Conservation (phyloP, 2,888 invertebrate genomes). For the Brachyopa scutellaris region DNA sequence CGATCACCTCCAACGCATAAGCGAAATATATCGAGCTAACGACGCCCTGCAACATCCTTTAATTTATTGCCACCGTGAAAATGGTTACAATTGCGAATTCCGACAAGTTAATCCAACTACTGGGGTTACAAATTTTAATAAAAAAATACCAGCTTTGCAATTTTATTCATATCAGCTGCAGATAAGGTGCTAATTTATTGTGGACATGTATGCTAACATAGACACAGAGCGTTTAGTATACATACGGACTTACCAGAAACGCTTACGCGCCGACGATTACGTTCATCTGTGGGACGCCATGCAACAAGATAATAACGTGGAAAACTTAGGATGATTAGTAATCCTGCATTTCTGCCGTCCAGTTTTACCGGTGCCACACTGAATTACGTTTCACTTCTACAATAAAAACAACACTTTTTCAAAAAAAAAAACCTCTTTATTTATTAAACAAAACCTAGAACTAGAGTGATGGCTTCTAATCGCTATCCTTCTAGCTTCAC, state of each 20-base stretch:
- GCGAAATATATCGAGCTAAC: too few species aligned
- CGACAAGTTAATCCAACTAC: conserved; percentile 6
- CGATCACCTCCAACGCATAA: neutral
- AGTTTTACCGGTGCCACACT: neutral
- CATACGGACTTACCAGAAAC: neutral
- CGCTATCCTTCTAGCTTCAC: too few species aligned
- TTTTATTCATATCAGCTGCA: conserved; percentile 8
- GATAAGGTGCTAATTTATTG: conserved; percentile 1
- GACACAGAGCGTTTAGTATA: conserved; percentile 4
- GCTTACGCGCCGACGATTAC: neutral
- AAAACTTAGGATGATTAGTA: neutral
- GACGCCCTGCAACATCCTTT: conserved; percentile 2
- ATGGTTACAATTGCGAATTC: conserved; percentile 1
- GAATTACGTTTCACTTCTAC: too few species aligned
- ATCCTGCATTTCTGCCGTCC: neutral
- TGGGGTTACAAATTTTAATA: neutral
- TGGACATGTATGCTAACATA: conserved; percentile 1
- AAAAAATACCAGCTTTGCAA: conserved; percentile 8
- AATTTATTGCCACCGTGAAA: neutral
- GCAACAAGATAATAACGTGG: too few species aligned
- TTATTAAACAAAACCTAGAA: too few species aligned
- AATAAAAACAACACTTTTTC: too few species aligned
- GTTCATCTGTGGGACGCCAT: conserved; percentile 7
- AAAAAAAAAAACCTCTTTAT: too few species aligned
- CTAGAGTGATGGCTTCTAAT: too few species aligned